Evolutionary conservation across 2,797 vertebrate species (phyloP).

Genomic region (Poliocrania exsul): DNA sequence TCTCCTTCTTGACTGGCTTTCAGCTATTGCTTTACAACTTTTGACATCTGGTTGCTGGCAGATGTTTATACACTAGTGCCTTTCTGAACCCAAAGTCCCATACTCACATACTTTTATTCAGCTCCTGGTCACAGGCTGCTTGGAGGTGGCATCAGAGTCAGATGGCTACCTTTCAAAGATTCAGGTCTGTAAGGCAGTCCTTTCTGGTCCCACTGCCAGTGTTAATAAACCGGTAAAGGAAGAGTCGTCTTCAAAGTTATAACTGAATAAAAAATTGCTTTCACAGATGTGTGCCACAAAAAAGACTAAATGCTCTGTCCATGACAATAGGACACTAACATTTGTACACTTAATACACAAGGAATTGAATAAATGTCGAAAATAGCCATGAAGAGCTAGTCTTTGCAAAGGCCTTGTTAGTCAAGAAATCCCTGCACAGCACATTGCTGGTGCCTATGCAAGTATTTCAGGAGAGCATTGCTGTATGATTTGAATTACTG

Average conservation of each 20-base stretch:
- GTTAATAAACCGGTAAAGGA: background rate
- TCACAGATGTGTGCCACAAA: background rate
- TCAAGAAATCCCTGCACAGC: background rate
- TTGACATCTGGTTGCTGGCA: background rate
- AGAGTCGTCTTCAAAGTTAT: background rate
- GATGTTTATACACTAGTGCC: background rate
- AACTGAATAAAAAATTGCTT: background rate
- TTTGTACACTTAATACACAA: background rate
- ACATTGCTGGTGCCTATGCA: background rate
- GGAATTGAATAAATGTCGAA: background rate
- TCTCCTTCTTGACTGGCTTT: background rate
- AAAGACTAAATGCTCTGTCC: background rate
- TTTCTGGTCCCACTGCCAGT: background rate
- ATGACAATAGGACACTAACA: background rate
- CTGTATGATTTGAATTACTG: background rate
- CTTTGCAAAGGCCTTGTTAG: background rate
- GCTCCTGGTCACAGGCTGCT: background rate
- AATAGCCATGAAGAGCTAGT: background rate
- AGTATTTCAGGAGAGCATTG: background rate
- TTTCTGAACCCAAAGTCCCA: background rate
- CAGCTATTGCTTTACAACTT: background rate
- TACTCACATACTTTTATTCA: accelerated
- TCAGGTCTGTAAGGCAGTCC: background rate
- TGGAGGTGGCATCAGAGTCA: background rate
- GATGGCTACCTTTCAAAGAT: background rate